Evolutionary conservation across 2,888 invertebrate genomes (phyloP), one percentile per base, ranked within the genome.

Genomic region (Agriopis leucophaearia): DNA sequence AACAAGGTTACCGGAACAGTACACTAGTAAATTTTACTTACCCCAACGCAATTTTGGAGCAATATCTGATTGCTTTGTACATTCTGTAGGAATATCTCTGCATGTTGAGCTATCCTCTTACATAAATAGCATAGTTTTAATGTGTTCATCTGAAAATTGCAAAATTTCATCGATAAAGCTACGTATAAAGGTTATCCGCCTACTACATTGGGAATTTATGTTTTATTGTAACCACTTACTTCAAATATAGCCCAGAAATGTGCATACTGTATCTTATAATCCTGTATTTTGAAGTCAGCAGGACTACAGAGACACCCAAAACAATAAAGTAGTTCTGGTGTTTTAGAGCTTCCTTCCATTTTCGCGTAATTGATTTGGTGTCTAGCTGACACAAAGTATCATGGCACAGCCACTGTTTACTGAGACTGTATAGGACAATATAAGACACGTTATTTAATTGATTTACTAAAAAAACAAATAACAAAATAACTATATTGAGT

Each of bases 11-110:
- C 44, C n/a, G 1, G 9, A 18, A 48, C 8, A 50, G n/a, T 12
- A 6, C 12, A 15, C 9, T 6, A 51, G 12, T 18, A 40, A 44
- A 10, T 18, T 13, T 15, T 10, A 47, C 88, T 83, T 82, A 91
- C 91, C 77, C 76, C 81, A 16, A 79, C 72, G 64, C 82, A 78
- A 62, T 86, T 90, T 62, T 87, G 81, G 64, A 92, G 66, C 44
- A 86, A 71, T 36, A 85, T 78, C 69, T 91, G 89, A 74, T 91
- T 89, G 58, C 77, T 88, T 45, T 87, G 84, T 0, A 90, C 89
- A 81, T 83, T 88, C 56, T 87, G 82, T 60, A 91, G 83, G 52
- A 92, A 90, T 1, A 70, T 27, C 52, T 91, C 90, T 0, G 85
- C 77, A 45, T 84, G 85, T 54, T 86, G 80, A 0, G 86, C 85